Evolutionary conservation across 2,113 vertebrate genomes (phyloP).

Genomic region (Myanophis thanlyinensis): DNA sequence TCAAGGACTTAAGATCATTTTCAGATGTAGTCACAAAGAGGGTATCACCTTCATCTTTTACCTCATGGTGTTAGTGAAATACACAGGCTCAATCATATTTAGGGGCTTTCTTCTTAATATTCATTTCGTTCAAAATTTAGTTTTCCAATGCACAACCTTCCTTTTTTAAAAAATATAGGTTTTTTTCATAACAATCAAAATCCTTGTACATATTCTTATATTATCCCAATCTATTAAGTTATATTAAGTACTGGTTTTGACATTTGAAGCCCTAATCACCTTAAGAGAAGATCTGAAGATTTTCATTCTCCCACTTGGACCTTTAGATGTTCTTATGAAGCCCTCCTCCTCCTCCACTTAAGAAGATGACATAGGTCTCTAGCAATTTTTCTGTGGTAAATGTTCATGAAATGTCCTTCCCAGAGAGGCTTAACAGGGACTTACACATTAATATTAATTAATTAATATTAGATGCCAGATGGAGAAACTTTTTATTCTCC

Average conservation of each 20-base stretch:
- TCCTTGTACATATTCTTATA: not conserved
- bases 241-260: not conserved
- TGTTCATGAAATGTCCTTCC: not conserved
- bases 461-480: not conserved
- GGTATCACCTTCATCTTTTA: not conserved
- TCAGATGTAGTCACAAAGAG: not conserved
- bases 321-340: not conserved
- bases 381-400: not conserved
- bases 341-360: not conserved
- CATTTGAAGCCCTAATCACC: not conserved
- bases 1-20: not conserved
- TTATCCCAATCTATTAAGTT: not conserved
- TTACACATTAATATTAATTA: not conserved
- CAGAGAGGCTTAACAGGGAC: not conserved
- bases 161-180: not conserved
- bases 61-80: not conserved
- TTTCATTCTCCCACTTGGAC: not conserved
- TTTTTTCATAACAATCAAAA: not conserved
- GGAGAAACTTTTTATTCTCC: not conserved
- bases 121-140: not conserved
- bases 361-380: not conserved
- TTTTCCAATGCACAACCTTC: not conserved
- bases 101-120: not conserved
- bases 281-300: not conserved
- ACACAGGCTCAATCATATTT: not conserved